Base-by-base conservation (phyloP, 2,113 vertebrate species). In the Eulemur rufifrons region DNA sequence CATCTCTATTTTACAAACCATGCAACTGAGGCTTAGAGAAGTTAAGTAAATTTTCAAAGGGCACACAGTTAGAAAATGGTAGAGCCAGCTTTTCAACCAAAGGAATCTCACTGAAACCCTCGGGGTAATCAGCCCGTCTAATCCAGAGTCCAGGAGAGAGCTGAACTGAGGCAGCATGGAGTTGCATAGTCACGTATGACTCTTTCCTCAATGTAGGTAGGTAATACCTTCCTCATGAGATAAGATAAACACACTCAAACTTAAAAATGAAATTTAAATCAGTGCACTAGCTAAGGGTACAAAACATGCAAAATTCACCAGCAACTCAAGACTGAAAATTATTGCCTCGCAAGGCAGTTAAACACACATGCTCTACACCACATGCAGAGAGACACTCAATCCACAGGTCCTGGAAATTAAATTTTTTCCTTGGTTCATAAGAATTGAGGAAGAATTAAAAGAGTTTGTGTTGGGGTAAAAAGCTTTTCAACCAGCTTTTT, bases 401-500 rank as follows among this genome's bases (percentile, higher is more conserved):
- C 83, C 80, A 73, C 42, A 37, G 80, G 34, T 47, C 17, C 37
- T 61, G 25, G 20, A 11, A 9, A 91, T 96, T 50, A 64, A 42
- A 9, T 17, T 96, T 68, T 84, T 0, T 6, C 82, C 71, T 91
- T 69, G 17, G 8, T 52, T 94, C 92, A 34, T 87, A 92, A 89
- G 45, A 96, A 97, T 34, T 86, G 32, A 94, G 91, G 23, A 54
- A 95, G 74, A 84, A 96, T 90, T 86, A 61, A 59, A 89, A 96
- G 83, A 96, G 74, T 56, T 92, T 96, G 45, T 91, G 83, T 92
- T 83, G 66, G 76, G 6, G 42, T 81, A 85, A 97, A 93, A 97
- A 97, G 42, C 86, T 97, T 98, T 59, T n/a, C 88, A 91, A 95
- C 74, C 81, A 87, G 89, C 92, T 97, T 98, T 21, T 77, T 27